These are phyloP conservation scores for Fragum whitleyi DNA, from an alignment of 2,888 invertebrate species.

Conservation along the genomic window DNA sequence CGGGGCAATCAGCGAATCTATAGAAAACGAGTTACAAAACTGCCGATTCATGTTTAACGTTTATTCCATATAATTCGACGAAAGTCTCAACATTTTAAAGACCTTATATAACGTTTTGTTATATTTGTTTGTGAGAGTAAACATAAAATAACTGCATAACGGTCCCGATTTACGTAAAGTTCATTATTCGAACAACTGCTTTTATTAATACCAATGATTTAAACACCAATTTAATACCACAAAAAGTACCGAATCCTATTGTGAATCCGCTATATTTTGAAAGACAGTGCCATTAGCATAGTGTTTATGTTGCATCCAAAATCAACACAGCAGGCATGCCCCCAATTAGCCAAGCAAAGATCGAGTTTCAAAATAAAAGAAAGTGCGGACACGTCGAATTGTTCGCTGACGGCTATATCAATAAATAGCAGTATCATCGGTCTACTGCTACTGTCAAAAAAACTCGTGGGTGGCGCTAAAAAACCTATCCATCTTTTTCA, in stretches of 20 bases:
- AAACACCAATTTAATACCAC: neutral
- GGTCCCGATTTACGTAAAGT: neutral
- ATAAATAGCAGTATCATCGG: constrained; percentile 27
- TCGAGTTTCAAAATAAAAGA: constrained; percentile 31
- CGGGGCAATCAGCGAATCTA: constrained; percentile 75
- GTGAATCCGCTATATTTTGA: neutral
- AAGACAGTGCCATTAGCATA: constrained; percentile 17
- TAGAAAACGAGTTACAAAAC: constrained; percentile 73
- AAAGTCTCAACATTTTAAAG: too few relatives aligned
- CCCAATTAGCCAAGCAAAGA: constrained; percentile 4
- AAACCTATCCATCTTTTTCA: constrained; percentile 31
- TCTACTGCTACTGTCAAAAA: neutral
- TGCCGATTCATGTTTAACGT: constrained; percentile 67
- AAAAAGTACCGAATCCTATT: neutral
- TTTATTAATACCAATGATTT: neutral
- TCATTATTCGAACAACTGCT: neutral
- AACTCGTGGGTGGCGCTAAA: constrained; percentile 38
- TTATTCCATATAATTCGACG: neutral
- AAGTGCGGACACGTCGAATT: constrained; percentile 32
- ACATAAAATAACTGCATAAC: neutral
- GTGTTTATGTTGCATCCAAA: constrained; percentile 28
- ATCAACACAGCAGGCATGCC: constrained; percentile 37
- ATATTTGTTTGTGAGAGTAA: too few relatives aligned
- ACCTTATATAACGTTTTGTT: too few relatives aligned
- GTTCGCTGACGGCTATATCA: constrained; percentile 36